Percentiles rank a stretch among this genome's conserved stretches.
Evolutionary conservation across 1,140 invertebrate genomes (phyloP).

Genomic region (Thaumatotibia leucotreta): DNA sequence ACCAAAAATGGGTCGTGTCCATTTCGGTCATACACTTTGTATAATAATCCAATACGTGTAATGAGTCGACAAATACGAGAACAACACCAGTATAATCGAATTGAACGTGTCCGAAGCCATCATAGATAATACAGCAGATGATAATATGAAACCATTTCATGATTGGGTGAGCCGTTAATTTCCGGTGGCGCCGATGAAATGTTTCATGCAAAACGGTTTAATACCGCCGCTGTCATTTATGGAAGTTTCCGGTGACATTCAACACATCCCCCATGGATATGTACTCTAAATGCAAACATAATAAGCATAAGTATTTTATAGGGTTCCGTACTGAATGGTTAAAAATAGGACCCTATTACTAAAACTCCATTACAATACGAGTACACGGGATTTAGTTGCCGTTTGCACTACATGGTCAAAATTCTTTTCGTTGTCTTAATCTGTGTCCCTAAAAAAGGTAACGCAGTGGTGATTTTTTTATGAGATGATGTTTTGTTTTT

Average conservation of each 20-base stretch:
- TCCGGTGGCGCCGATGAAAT: constrained; percentile 31
- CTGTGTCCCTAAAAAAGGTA: too few relatives aligned
- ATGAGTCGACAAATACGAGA: background rate
- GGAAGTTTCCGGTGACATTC: background rate
- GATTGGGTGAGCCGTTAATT: constrained; percentile 46
- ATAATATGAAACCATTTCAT: constrained; percentile 31
- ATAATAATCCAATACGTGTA: background rate
- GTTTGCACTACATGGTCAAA: too few relatives aligned
- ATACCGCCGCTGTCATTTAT: background rate
- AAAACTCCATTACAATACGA: too few relatives aligned
- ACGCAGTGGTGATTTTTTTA: too few relatives aligned
- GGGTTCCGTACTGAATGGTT: too few relatives aligned
- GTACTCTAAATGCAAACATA: background rate
- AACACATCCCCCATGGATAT: background rate
- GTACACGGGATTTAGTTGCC: too few relatives aligned
- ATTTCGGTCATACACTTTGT: background rate
- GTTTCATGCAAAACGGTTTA: constrained; percentile 13
- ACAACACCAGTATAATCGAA: background rate
- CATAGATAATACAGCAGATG: background rate
- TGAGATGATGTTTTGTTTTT: too few relatives aligned
- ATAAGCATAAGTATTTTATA: background rate
- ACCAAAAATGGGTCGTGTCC: background rate
- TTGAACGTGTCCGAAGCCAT: background rate
- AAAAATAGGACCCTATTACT: too few relatives aligned
- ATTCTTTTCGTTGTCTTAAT: too few relatives aligned